phyloP scores from a whole-genome alignment of 2,888 invertebrate species.

The Copidosoma aretas region DNA sequence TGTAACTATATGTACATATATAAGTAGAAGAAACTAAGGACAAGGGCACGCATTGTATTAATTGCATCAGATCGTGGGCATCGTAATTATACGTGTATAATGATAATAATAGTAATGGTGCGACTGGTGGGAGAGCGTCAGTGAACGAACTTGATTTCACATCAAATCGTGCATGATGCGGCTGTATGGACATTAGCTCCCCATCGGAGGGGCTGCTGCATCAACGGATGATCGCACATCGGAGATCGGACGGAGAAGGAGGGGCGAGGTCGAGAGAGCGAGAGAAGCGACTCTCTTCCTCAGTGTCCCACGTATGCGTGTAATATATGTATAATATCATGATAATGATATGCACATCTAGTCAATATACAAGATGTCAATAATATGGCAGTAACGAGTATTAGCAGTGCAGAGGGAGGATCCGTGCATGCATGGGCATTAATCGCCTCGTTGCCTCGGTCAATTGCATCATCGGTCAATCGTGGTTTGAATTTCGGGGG shows the following conservation, averaged over 20 bases:
- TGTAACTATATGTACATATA: no score
- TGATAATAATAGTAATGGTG: no score
- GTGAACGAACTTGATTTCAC: slow-evolving; percentile 4
- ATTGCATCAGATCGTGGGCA: no score
- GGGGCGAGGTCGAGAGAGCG: no score
- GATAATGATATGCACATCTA: neutral
- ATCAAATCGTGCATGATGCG: neutral
- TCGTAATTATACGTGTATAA: no score
- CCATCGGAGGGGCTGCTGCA: neutral
- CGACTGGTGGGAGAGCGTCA: no score
- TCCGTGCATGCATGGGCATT: slow-evolving; percentile 14
- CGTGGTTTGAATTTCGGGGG: no score
- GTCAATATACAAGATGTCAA: neutral
- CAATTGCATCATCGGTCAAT: slow-evolving; percentile 10
- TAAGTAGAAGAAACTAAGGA: no score
- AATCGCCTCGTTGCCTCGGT: slow-evolving; percentile 29
- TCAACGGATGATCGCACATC: slow-evolving; percentile 2
- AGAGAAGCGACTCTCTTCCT: no score
- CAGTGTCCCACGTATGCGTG: neutral
- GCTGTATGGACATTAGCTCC: neutral
- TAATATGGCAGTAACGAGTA: neutral
- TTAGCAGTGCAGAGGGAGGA: neutral
- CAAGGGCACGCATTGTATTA: no score
- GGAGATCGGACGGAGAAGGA: neutral
- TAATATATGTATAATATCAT: no score